phyloP scores from a whole-genome alignment of 2,888 invertebrate species.

The Octonoba sinensis region DNA sequence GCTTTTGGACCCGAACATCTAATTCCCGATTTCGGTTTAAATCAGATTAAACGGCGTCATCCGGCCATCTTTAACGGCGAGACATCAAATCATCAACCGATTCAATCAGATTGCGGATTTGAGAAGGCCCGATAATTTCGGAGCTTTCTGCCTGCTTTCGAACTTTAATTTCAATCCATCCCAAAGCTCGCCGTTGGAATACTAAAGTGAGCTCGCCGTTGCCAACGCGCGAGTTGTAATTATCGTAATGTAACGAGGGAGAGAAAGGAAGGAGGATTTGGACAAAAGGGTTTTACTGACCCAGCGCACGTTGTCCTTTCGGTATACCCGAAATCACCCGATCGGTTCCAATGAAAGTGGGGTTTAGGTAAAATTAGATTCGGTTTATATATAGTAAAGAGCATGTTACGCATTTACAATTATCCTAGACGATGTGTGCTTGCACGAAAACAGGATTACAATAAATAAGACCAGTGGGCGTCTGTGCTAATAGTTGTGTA shows the following conservation, averaged over 20 bases:
- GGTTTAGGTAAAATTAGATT: conserved; percentile 48
- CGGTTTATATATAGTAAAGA: conserved; percentile 23
- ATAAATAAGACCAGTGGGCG: too few species aligned
- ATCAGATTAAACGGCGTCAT: conserved; percentile 39
- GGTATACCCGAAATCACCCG: conserved; percentile 26
- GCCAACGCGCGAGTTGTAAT: conserved; percentile 25
- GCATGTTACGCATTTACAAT: too few species aligned
- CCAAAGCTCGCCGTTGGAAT: conserved; percentile 32
- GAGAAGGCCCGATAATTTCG: conserved; percentile 19
- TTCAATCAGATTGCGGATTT: conserved; percentile 56
- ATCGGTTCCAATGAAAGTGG: conserved; percentile 20
- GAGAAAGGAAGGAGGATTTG: conserved; percentile 6
- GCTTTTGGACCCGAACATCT: too few species aligned
- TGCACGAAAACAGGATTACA: too few species aligned
- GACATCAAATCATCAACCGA: conserved; percentile 37
- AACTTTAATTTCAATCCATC: conserved; percentile 59
- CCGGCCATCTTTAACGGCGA: conserved; percentile 28
- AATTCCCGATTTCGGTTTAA: conserved; percentile 28
- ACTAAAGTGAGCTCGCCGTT: conserved; percentile 14
- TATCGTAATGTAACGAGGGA: conserved; percentile 55
- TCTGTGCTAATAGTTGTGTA: too few species aligned
- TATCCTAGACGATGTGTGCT: too few species aligned
- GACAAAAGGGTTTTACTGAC: conserved; percentile 49
- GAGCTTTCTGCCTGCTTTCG: conserved; percentile 20
- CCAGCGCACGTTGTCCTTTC: conserved; percentile 32